A percentile compares a stretch with the other conserved stretches of the same genome.
Evolutionary conservation across 2,113 vertebrate genomes (phyloP).

Genomic region (Chaetorhynchus papuensis): DNA sequence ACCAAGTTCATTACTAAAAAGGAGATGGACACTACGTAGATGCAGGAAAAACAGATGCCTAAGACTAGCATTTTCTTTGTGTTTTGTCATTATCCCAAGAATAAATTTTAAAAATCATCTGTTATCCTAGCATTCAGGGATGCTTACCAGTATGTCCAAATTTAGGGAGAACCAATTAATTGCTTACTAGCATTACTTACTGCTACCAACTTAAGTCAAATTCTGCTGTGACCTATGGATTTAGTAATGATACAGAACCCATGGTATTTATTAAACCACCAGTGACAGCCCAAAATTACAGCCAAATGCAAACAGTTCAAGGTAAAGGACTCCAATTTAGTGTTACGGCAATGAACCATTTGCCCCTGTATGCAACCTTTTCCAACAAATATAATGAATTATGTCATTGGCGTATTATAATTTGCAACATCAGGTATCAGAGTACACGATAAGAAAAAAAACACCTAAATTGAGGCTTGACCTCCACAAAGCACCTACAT

Average conservation of each 20-base stretch:
- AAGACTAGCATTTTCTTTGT: neutral
- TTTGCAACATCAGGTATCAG: neutral
- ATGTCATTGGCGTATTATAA: neutral
- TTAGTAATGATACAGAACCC: neutral
- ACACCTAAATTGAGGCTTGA: neutral
- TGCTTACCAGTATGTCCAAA: neutral
- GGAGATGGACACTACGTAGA: neutral
- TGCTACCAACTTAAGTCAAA: neutral
- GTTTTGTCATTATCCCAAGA: neutral
- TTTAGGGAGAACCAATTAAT: neutral
- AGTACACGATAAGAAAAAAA: fast-evolving
- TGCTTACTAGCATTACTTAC: neutral
- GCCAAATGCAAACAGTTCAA: neutral
- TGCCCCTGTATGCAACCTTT: neutral
- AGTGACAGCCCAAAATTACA: neutral
- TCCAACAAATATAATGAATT: neutral
- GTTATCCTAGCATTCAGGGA: neutral
- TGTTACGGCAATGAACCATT: fast-evolving
- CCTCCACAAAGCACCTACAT: neutral
- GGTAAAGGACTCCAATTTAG: neutral
- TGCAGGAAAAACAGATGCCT: neutral
- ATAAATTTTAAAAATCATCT: neutral
- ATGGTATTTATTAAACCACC: neutral
- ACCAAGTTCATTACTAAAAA: neutral
- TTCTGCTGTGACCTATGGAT: neutral